These are phyloP conservation scores for Capreolus pygargus DNA, from an alignment of 2,113 vertebrate genomes.

Conservation along the genomic window DNA sequence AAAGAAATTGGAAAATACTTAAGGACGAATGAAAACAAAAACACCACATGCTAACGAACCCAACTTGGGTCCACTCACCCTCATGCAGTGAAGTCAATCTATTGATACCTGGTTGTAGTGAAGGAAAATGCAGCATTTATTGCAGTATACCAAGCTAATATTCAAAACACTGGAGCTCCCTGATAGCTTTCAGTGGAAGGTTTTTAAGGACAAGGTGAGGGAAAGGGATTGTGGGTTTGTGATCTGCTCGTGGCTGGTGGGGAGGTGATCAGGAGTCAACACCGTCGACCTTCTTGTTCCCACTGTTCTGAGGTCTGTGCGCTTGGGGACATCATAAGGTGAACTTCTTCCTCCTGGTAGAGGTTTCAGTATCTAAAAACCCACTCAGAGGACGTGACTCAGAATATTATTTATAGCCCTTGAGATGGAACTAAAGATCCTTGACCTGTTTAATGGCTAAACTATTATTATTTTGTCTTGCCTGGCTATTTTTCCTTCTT, in stretches of 20 bases:
- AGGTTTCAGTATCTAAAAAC: not conserved
- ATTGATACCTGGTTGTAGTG: not conserved
- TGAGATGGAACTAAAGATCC: not conserved
- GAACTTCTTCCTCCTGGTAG: not conserved
- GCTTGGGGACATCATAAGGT: not conserved
- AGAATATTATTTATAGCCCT: not conserved
- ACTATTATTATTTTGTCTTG: not conserved
- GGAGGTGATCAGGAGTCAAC: not conserved
- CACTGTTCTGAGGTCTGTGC: not conserved
- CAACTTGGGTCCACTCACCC: not conserved
- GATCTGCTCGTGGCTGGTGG: not conserved
- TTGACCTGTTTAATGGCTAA: not conserved
- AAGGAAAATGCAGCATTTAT: not conserved
- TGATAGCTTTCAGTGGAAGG: not conserved
- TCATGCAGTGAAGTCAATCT: not conserved
- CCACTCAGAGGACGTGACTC: not conserved
- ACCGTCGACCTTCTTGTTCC: not conserved
- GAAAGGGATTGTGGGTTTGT: not conserved
- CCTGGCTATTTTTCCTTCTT: not conserved
- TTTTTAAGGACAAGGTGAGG: not conserved
- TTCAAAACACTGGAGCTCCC: not conserved
- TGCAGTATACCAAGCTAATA: not conserved
- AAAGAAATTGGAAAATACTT: not conserved
- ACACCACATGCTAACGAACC: not conserved
- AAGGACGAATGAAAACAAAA: not conserved